phyloP scores from a whole-genome alignment of 2,797 vertebrate species.

The Carapus acus region DNA sequence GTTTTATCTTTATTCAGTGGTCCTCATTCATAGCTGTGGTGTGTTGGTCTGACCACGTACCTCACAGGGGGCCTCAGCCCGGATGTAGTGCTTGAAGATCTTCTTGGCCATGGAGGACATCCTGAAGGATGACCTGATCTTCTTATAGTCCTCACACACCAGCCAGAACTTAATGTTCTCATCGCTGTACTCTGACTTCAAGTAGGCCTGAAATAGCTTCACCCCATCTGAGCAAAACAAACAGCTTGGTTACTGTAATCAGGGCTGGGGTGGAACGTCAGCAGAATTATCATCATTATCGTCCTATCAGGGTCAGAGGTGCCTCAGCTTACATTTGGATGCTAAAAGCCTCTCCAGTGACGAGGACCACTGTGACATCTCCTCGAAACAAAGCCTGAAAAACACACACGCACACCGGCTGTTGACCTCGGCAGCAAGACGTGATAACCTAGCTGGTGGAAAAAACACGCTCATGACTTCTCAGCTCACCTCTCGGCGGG shows the following conservation, averaged over 20 bases:
- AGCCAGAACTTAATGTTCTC: conserved; percentile 89
- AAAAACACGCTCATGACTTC: neutral
- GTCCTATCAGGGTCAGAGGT: neutral
- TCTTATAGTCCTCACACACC: conserved; percentile 83
- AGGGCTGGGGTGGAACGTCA: neutral
- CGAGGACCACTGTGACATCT: conserved; percentile 78
- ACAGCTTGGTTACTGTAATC: neutral
- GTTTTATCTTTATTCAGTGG: too few species aligned
- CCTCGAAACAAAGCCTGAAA: conserved; percentile 73
- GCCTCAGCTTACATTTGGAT: conserved; percentile 76
- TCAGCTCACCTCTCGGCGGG: conserved; percentile 49
- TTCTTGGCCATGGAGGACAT: conserved; percentile 76
- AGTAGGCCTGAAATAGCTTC: conserved; percentile 77
- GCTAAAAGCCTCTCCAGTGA: conserved; percentile 79
- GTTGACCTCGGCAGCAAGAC: conserved; percentile 19
- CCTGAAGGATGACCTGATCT: conserved; percentile 68
- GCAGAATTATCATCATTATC: too few species aligned
- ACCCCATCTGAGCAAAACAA: conserved; percentile 67
- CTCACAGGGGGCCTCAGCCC: conserved; percentile 78
- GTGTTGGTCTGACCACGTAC: conserved; percentile 49
- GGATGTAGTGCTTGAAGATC: conserved; percentile 80
- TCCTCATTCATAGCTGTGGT: neutral
- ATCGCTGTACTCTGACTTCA: conserved; percentile 84
- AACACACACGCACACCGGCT: neutral
- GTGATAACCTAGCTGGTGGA: neutral